Evolutionary conservation across 2,888 invertebrate species (phyloP), one percentile per base, ranked within the genome.

Genomic region (Agrotis segetum): DNA sequence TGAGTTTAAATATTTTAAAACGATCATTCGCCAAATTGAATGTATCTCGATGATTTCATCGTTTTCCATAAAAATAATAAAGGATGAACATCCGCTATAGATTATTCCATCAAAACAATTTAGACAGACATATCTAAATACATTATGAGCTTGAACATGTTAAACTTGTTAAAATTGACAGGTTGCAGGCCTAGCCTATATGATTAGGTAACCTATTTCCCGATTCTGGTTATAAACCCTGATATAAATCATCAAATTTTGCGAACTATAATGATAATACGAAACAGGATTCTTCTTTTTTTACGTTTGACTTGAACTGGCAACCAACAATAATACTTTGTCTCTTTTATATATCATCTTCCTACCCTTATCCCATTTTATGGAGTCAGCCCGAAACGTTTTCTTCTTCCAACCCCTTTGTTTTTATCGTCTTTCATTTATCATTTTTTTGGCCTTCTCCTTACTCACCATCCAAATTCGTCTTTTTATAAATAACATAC

Each of bases 181-280:
- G 67, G 49, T 67, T 63, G 66, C 71, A 69, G 67, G 56, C 70
- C 49, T 63, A 65, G 56, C 62, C 24, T 55, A 52, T 58, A 44
- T 44, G 6, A 44, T 50, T 62, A 13, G 47, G 24, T 67, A 71
- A 77, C 81, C 81, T 60, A 80, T 67, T 74, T 74, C 62, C 61
- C 1, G 21, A 80, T 55, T 69, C 74, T 80, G 40, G 40, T 60
- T 3, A 17, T 14, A 16, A 44, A 13, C 13, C 34, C 34, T 34
- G 16, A 73, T 24, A 49, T 5, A n/a, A n/a, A 14, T 24, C 6
- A 2, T 6, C n/a, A 0, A 55, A 11, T 29, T 29, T 17, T 52
- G 21, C 16, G 40, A 11, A 40, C 40, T 40, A 11, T 40, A 40
- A 40, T 40, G 40, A 40, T 11, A 40, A 40, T 40, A 40, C 40